A percentile compares a stretch with the other conserved stretches of the same genome.
These are phyloP conservation scores for Leptodirus hochenwartii DNA, from an alignment of 2,888 invertebrate species.

Conservation along the genomic window DNA sequence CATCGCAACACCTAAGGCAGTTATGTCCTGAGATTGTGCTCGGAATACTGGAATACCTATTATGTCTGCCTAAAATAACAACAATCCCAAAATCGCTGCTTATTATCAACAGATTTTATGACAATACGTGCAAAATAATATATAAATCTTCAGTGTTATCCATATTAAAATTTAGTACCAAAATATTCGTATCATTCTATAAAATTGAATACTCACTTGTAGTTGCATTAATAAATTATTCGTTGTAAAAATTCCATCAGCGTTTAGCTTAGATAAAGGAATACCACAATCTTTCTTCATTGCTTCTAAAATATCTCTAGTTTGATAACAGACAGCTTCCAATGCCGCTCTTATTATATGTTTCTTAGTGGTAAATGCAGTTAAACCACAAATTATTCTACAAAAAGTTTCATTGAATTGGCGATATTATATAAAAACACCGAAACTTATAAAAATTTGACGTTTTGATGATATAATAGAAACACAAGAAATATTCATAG, in stretches of 20 bases:
- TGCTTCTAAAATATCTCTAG: constrained; percentile 81
- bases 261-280: constrained; percentile 63
- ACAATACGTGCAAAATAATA: too few relatives aligned
- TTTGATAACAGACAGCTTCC: constrained; percentile 94
- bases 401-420: constrained; percentile 11
- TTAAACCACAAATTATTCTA: constrained; percentile 76
- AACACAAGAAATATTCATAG: not conserved
- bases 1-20: constrained; percentile 85
- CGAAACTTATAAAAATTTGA: too few relatives aligned
- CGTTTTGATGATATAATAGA: too few relatives aligned
- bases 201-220: constrained; percentile 30
- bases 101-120: too few relatives aligned
- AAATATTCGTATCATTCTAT: not conserved
- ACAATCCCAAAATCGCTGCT: constrained; percentile 1
- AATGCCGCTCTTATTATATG: constrained; percentile 88
- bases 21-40: constrained; percentile 73
- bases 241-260: constrained; percentile 85
- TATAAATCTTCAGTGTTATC: too few relatives aligned
- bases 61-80: constrained; percentile 52
- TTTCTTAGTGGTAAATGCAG: constrained; percentile 79
- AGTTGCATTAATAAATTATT: constrained; percentile 89
- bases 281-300: constrained; percentile 89
- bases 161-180: not conserved
- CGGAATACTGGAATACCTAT: constrained; percentile 81
- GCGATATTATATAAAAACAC: constrained; percentile 1